Evolutionary conservation across 2,888 invertebrate species (phyloP).

Genomic region (Callinectes sapidus): DNA sequence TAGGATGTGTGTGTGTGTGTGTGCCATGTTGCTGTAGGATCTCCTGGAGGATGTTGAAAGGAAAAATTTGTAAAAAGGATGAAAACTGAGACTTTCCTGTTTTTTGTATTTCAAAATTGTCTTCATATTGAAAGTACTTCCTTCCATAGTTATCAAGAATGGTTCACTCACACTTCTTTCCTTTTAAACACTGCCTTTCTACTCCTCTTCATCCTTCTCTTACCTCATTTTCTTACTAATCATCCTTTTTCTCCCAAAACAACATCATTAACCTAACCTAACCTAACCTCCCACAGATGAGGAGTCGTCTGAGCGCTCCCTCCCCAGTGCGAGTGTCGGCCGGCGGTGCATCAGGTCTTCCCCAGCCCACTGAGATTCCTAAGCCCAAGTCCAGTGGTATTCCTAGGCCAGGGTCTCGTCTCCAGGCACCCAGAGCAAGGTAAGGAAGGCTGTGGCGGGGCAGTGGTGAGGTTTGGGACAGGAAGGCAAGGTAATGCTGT

Average conservation of each 20-base stretch:
- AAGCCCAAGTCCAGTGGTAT: constrained; percentile 61
- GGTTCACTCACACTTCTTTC: no score
- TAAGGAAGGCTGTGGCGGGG: constrained; percentile 1
- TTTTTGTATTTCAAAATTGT: no score
- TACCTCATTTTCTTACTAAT: no score
- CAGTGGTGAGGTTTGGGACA: not conserved
- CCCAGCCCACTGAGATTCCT: constrained; percentile 60
- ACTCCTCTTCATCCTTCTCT: no score
- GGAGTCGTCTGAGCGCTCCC: constrained; percentile 64
- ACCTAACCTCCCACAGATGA: constrained; percentile 38
- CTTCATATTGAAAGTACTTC: no score
- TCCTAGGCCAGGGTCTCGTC: constrained; percentile 64
- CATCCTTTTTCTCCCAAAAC: no score
- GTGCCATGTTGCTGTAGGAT: not conserved
- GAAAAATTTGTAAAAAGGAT: no score
- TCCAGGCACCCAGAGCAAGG: constrained; percentile 67
- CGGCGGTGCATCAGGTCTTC: constrained; percentile 55
- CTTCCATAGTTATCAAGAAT: not conserved
- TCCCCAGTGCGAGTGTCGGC: constrained; percentile 66
- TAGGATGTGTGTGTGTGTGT: no score
- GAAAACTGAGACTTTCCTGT: no score
- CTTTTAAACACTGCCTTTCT: no score
- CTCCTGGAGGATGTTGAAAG: not conserved
- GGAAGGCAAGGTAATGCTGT: not conserved
- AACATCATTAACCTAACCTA: not conserved